These are phyloP conservation scores for Catharus bicknelli DNA, from an alignment of 2,113 vertebrate genomes.

Conservation along the genomic window DNA sequence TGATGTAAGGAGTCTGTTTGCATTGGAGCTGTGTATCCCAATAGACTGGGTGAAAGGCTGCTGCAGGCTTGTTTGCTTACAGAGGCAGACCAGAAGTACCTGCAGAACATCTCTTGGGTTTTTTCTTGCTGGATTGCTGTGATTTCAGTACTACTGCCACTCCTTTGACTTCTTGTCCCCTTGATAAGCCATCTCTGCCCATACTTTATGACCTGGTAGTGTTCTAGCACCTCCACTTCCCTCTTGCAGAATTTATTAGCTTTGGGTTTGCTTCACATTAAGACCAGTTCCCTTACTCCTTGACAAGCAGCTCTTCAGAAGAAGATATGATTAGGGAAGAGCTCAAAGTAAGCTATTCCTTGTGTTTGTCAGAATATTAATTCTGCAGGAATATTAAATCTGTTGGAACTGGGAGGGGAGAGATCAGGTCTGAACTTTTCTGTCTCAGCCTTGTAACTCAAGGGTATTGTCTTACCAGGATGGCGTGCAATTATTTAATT, in stretches of 20 bases:
- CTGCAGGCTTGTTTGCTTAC: background rate
- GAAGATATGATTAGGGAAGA: background rate
- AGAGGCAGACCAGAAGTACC: background rate
- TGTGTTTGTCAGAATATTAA: background rate
- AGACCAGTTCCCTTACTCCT: background rate
- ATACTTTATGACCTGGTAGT: background rate
- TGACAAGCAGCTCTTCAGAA: background rate
- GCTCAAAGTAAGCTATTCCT: background rate
- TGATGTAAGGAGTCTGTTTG: background rate
- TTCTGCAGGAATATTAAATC: background rate
- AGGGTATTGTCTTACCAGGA: constrained; percentile 9
- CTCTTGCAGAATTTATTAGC: background rate
- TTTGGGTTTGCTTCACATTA: background rate
- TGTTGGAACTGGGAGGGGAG: background rate
- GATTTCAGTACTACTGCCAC: background rate
- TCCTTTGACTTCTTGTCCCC: background rate
- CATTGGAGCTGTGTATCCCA: background rate
- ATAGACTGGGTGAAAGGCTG: background rate
- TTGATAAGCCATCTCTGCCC: background rate
- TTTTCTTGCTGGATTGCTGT: background rate
- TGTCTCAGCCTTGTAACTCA: constrained; percentile 23
- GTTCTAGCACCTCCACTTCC: background rate
- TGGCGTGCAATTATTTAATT: constrained; percentile 59
- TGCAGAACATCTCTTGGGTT: background rate
- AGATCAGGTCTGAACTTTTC: background rate